phyloP scores from a whole-genome alignment of 2,888 invertebrate species.

The Xylota segnis region DNA sequence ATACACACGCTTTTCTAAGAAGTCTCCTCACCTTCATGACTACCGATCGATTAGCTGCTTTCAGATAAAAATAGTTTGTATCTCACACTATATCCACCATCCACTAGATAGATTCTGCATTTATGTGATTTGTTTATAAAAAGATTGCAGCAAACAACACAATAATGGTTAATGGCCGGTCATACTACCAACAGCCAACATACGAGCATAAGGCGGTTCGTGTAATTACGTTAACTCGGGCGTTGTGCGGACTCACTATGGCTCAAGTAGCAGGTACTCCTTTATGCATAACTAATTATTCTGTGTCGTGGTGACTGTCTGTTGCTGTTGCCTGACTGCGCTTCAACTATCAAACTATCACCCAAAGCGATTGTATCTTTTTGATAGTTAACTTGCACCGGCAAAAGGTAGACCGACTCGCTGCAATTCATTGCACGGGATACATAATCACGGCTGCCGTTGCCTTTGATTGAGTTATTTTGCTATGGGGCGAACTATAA shows the following conservation, averaged over 20 bases:
- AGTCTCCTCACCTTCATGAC: not conserved
- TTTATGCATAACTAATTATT: constrained; percentile 73
- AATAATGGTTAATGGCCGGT: constrained; percentile 53
- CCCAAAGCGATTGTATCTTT: constrained; percentile 75
- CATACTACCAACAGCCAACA: constrained; percentile 1
- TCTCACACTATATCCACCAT: not conserved
- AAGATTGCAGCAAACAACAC: constrained; percentile 19
- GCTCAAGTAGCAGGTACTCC: constrained; percentile 34
- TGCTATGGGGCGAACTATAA: constrained; percentile 67
- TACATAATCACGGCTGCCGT: constrained; percentile 38
- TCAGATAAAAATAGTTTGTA: constrained; percentile 4
- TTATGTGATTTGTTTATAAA: constrained; percentile 44
- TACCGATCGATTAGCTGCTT: not conserved
- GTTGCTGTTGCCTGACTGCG: constrained; percentile 58
- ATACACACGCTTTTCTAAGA: not conserved
- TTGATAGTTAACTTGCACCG: constrained; percentile 56
- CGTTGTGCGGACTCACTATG: constrained; percentile 13
- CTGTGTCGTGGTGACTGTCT: constrained; percentile 40
- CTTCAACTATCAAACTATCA: constrained; percentile 77
- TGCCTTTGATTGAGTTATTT: constrained; percentile 75
- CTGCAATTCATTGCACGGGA: constrained; percentile 34
- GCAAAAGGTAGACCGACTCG: constrained; percentile 22
- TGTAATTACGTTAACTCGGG: constrained; percentile 52
- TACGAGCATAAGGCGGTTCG: constrained; percentile 11
- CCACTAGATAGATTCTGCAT: constrained; percentile 16